phyloP scores from a whole-genome alignment of 2,888 invertebrate genomes.

The Euclidia mi region DNA sequence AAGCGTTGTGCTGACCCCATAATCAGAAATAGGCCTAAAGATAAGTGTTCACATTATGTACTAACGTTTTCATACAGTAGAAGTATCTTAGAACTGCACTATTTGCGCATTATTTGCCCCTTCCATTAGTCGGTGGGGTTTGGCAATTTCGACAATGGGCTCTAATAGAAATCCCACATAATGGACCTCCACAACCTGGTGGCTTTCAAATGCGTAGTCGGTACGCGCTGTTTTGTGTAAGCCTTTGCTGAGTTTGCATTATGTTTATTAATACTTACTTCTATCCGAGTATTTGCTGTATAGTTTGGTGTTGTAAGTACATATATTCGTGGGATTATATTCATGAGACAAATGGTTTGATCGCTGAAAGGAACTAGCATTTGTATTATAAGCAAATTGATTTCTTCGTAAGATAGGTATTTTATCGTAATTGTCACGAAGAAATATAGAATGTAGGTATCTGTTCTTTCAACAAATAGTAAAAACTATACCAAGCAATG shows the following conservation, averaged over 20 bases:
- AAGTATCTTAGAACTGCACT: slow-evolving; percentile 13
- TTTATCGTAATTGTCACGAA: no score
- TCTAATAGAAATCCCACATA: slow-evolving; percentile 52
- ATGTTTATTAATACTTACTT: not conserved
- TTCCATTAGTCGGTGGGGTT: slow-evolving; percentile 68
- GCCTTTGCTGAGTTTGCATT: slow-evolving; percentile 2
- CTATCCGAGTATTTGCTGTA: no score
- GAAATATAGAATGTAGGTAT: no score
- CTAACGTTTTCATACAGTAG: not conserved
- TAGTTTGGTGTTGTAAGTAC: no score
- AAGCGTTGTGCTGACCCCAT: slow-evolving; percentile 9
- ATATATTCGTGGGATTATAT: no score
- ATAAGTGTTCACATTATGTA: slow-evolving; percentile 43
- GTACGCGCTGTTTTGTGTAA: not conserved
- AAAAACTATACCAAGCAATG: no score
- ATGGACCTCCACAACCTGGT: slow-evolving; percentile 33
- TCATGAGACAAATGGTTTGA: no score
- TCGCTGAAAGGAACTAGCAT: no score
- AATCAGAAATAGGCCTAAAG: slow-evolving; percentile 23
- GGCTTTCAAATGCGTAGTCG: slow-evolving; percentile 11
- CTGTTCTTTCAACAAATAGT: no score
- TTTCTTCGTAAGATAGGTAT: no score
- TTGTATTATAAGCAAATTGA: no score
- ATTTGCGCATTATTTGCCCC: slow-evolving; percentile 59
- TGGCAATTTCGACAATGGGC: slow-evolving; percentile 61